phyloP scores from a whole-genome alignment of 2,113 vertebrate genomes.

The Apeltes quadracus region DNA sequence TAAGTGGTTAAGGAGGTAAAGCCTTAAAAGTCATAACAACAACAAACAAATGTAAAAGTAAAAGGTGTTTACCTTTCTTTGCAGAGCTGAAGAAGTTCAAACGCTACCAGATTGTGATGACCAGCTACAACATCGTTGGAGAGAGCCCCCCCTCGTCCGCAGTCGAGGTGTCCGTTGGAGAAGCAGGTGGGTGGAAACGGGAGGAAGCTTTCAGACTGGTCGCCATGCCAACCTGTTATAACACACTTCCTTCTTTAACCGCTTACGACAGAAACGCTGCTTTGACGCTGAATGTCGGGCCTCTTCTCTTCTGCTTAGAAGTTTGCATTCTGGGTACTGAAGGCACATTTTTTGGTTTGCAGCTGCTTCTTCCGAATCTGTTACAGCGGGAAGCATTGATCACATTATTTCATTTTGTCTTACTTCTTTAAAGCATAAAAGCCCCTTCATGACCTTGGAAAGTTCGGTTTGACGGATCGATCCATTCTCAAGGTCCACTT shows the following conservation, averaged over 20 bases:
- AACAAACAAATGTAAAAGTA: neutral
- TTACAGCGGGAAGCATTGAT: neutral
- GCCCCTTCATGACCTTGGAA: neutral
- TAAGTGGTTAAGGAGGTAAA: conserved; percentile 78
- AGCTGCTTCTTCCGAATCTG: neutral
- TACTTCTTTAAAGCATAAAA: conserved; percentile 14
- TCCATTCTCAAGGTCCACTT: neutral
- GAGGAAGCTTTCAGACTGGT: neutral
- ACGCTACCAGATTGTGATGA: conserved; percentile 91
- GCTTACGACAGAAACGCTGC: neutral
- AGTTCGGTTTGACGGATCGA: neutral
- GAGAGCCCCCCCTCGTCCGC: conserved; percentile 90
- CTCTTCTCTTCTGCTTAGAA: neutral
- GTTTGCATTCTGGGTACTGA: neutral
- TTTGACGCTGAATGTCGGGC: neutral
- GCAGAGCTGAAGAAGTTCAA: conserved; percentile 92
- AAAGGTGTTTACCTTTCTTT: conserved; percentile 43
- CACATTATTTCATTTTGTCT: neutral
- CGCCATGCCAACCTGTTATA: neutral
- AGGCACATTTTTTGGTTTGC: neutral
- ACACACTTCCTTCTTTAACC: neutral
- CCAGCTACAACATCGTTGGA: conserved; percentile 91
- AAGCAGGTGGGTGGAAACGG: conserved; percentile 84
- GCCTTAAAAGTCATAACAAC: neutral
- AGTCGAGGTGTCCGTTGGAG: conserved; percentile 93